A percentile compares a stretch with the other conserved stretches of the same genome.
These are phyloP conservation scores for Conchocele bisecta DNA, from an alignment of 2,888 invertebrate genomes.

Conservation along the genomic window DNA sequence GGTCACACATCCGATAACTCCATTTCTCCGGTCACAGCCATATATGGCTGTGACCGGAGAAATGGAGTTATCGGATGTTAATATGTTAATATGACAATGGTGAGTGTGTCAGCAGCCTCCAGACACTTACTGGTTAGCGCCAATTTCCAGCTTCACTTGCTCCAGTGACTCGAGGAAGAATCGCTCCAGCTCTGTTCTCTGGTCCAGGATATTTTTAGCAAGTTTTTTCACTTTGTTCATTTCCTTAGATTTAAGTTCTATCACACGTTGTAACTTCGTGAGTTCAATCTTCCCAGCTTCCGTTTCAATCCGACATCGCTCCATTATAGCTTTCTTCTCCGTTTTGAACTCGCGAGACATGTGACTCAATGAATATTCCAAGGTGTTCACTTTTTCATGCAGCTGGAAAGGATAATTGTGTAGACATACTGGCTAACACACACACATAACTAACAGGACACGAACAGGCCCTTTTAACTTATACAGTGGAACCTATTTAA, in stretches of 20 bases:
- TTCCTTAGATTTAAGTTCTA: constrained; percentile 81
- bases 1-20: too few species aligned
- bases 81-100: too few species aligned
- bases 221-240: constrained; percentile 81
- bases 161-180: constrained; percentile 82
- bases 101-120: too few species aligned
- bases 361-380: constrained; percentile 81
- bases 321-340: constrained; percentile 69
- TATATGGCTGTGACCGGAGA: too few species aligned
- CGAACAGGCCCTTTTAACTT: neutral
- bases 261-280: constrained; percentile 79
- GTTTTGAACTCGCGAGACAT: constrained; percentile 81
- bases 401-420: constrained; percentile 69
- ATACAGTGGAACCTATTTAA: too few species aligned
- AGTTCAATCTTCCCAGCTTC: constrained; percentile 78
- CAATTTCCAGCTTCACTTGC: constrained; percentile 80
- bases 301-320: constrained; percentile 71
- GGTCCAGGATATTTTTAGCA: constrained; percentile 82
- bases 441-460: neutral
- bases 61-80: too few species aligned
- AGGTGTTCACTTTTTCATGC: constrained; percentile 77
- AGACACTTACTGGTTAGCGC: constrained; percentile 78
- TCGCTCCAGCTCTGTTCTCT: constrained; percentile 81
- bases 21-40: too few species aligned
- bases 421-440: neutral